Evolutionary conservation across 2,113 vertebrate species (phyloP).

Genomic region (Prinia subflava): DNA sequence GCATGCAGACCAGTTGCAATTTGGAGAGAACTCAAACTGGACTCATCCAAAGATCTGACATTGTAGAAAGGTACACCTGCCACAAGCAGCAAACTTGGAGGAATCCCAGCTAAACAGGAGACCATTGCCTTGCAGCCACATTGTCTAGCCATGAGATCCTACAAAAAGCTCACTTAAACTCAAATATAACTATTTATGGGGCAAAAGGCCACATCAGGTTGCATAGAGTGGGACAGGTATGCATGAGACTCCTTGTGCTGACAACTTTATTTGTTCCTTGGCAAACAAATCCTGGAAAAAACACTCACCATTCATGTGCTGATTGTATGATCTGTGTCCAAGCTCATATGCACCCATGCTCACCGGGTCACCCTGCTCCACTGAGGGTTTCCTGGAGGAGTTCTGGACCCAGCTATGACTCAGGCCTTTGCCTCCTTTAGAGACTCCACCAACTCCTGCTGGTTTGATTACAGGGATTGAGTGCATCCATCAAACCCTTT

Average conservation of each 20-base stretch:
- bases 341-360: fast-evolving
- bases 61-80: background rate
- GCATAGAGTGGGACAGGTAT: no score
- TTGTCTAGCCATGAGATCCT: background rate
- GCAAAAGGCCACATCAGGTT: fast-evolving
- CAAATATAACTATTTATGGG: background rate
- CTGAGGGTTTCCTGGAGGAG: background rate
- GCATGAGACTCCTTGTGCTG: background rate
- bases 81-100: background rate
- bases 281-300: background rate
- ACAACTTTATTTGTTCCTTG: background rate
- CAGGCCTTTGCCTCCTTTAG: background rate
- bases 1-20: background rate
- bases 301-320: background rate
- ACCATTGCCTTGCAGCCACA: background rate
- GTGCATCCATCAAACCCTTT: background rate
- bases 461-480: background rate
- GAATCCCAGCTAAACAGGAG: background rate
- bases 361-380: background rate
- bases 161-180: background rate
- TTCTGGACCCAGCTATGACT: background rate
- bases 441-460: background rate
- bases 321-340: background rate
- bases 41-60: background rate
- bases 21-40: background rate